Conservation (phyloP, 2,113 vertebrate species). For the Murina feae region DNA sequence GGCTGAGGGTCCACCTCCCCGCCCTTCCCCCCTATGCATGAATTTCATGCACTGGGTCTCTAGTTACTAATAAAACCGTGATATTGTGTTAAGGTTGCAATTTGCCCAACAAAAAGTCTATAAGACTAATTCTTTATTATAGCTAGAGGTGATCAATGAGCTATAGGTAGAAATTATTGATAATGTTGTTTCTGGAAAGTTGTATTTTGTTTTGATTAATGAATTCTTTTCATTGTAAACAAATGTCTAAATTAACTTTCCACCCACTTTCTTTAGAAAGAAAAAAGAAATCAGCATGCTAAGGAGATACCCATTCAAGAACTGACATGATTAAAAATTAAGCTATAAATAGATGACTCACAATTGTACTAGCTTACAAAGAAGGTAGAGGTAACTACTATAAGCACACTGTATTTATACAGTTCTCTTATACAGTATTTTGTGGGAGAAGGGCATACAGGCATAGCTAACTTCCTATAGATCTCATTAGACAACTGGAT, state of each 20-base stretch:
- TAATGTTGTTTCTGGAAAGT: not conserved
- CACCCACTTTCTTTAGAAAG: conserved; percentile 87
- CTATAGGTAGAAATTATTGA: not conserved
- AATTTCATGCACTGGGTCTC: too few relatives aligned
- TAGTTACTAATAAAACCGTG: not conserved
- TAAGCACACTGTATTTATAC: conserved; percentile 82
- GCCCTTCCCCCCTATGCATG: too few relatives aligned
- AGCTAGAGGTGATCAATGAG: not conserved
- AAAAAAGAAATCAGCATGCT: conserved; percentile 87
- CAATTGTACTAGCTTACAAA: conserved; percentile 88
- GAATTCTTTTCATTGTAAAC: conserved; percentile 91
- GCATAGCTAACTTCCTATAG: conserved; percentile 90
- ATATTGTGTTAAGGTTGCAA: not conserved
- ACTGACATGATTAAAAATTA: conserved; percentile 88
- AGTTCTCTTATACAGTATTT: conserved; percentile 81
- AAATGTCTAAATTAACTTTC: conserved; percentile 87
- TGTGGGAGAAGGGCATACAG: conserved; percentile 87
- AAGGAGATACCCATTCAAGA: conserved; percentile 87
- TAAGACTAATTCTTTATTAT: not conserved
- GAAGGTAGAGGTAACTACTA: conserved; percentile 89
- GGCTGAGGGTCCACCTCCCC: too few relatives aligned
- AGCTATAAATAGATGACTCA: conserved; percentile 89
- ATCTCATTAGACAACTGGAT: conserved; percentile 91
- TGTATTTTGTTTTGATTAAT: conserved; percentile 58
- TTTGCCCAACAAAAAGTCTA: not conserved